These are phyloP conservation scores for Cavia aperea DNA, from an alignment of 2,113 vertebrate species.

Conservation along the genomic window DNA sequence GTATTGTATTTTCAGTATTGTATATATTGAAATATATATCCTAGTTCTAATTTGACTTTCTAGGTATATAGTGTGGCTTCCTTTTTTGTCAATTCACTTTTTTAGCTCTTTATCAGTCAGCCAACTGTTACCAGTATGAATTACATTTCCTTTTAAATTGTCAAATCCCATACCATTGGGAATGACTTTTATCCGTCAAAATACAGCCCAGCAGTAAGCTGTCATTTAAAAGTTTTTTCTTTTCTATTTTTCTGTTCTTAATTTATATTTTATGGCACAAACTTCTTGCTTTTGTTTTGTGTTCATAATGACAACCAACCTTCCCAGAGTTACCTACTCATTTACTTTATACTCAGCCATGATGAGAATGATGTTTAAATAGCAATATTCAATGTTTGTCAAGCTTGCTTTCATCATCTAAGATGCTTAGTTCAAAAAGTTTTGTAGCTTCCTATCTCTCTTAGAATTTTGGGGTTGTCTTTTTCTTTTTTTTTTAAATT, in stretches of 20 bases:
- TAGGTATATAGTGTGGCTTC: neutral
- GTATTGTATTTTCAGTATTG: neutral
- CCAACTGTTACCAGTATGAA: neutral
- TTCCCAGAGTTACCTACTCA: neutral
- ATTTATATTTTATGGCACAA: neutral
- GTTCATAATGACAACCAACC: neutral
- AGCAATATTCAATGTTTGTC: neutral
- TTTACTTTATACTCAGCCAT: constrained; percentile 14
- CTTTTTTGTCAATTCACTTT: neutral
- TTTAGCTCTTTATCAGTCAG: neutral
- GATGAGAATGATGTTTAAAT: neutral
- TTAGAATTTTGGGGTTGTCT: neutral
- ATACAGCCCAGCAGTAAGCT: neutral
- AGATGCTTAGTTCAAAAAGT: neutral
- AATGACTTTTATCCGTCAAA: neutral
- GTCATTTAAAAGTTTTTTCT: neutral
- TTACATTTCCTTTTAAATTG: neutral
- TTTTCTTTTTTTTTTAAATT: neutral
- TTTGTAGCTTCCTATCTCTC: neutral
- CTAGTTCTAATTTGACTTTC: neutral
- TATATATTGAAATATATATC: neutral
- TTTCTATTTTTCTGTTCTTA: neutral
- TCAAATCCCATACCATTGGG: neutral
- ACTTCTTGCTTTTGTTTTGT: neutral
- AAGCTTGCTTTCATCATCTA: neutral